Evolutionary conservation across 2,113 vertebrate genomes (phyloP), one percentile per base, ranked within the genome.

Genomic region (Lynx canadensis): DNA sequence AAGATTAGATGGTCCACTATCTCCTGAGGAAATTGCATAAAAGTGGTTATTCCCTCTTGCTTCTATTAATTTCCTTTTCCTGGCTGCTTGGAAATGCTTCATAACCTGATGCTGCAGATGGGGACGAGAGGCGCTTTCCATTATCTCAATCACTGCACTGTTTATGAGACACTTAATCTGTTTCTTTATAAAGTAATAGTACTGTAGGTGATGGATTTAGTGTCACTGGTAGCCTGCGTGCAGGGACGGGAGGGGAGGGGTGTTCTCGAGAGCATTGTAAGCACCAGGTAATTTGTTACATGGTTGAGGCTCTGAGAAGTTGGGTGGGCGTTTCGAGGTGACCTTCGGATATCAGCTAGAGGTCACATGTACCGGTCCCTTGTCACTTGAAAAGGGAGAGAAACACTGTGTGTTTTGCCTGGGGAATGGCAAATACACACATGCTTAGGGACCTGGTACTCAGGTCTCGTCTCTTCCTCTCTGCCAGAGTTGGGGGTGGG

Each of bases 21-120:
- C 99, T 99, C 98, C 98, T 97, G 98, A 99, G 99, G 99, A 99
- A 99, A 99, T 99, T 99, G 98, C 98, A 99, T 99, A 98, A 98
- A 99, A 99, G 98, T 99, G 99, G 98, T 99, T 99, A 98, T 98
- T 99, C 98, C 98, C 98, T 98, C 98, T 99, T 98, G 98, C 98
- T 98, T 98, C 98, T 98, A 98, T 99, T 99, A 99, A 99, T 99
- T 99, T 99, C 98, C 98, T 99, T 96, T 98, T 97, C 95, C 55
- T 97, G 97, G 98, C 98, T 98, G 98, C 98, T 98, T 96, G 95
- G 98, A 98, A 98, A 98, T 98, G 98, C 98, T 98, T 99, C 98
- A 98, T 99, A 99, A 99, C 98, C 98, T 98, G 98, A 97, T 97
- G 98, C 97, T 95, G 98, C 98, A 98, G 98, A 95, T 98, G 98